These are phyloP conservation scores for Cassiopea andromeda DNA, from an alignment of 30 jellyfish, hydroid and myxozoan species.

Conservation along the genomic window DNA sequence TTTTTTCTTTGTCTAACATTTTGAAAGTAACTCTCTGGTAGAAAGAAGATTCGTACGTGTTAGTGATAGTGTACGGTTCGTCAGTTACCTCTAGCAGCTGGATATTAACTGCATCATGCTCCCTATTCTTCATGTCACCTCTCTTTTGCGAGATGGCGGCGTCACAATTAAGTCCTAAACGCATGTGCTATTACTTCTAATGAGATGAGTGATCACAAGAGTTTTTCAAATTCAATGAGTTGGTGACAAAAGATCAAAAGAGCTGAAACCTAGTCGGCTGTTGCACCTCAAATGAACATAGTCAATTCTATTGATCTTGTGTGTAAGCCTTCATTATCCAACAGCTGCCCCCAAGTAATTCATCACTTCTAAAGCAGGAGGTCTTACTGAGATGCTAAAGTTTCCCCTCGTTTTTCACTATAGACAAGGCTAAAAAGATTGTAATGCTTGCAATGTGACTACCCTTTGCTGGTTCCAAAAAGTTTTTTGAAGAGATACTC, in stretches of 20 bases:
- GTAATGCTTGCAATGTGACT: no score
- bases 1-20: slow-evolving; percentile 52
- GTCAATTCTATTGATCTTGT: not conserved
- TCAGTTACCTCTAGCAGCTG: slow-evolving; percentile 36
- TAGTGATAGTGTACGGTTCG: slow-evolving; percentile 38
- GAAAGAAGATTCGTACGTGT: slow-evolving; percentile 44
- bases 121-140: slow-evolving; percentile 8
- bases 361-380: not conserved
- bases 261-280: not conserved
- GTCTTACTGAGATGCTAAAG: not conserved
- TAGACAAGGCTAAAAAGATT: not conserved
- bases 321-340: not conserved
- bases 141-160: not conserved
- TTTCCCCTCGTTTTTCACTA: not conserved
- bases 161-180: not conserved
- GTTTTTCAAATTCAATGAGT: not conserved
- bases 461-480: not conserved
- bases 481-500: not conserved
- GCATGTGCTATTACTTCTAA: not conserved
- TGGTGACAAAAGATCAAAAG: slow-evolving; percentile 6
- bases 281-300: not conserved
- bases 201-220: not conserved
- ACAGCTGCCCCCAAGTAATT: not conserved
- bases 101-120: slow-evolving; percentile 19
- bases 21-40: slow-evolving; percentile 61